Evolutionary conservation across 2,797 vertebrate genomes (phyloP), one percentile per base, ranked within the genome.

Genomic region (Galaxias olidus): DNA sequence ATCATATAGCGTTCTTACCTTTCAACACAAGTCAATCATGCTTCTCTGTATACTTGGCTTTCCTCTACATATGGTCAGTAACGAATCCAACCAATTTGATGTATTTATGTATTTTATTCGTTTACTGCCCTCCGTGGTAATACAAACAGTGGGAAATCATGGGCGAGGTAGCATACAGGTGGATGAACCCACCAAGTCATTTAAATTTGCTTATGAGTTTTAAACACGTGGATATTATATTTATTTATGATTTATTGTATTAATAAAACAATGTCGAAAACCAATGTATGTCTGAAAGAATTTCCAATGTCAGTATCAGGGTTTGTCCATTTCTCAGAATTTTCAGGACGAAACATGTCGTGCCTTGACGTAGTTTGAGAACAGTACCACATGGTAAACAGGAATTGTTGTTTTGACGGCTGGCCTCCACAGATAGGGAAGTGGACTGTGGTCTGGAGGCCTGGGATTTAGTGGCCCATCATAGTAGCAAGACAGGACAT

Each of bases 401-500:
- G 87, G 86, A 92, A 77, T 60, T 70, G 71, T 68, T 66, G 60
- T 54, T 78, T 73, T 69, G 68, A 71, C 9, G 71, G 51, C 48
- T 66, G 53, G 30, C 3, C 12, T 49, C 75, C 63, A 69, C 62
- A 40, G 1, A 43, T n/a, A 42, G 53, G 66, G 59, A 68, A 66
- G 65, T 65, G 63, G 71, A 67, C 64, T 44, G 18, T 59, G 53
- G 14, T 71, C 65, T 59, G 70, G 66, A 66, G 66, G 69, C 72
- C 44, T n/a, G 10, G 48, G 11, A 51, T 56, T 65, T 78, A 61
- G 48, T 54, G 11, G 65, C 55, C 75, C 75, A 79, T 80, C 77
- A 77, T 84, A 53, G 73, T 78, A 52, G 46, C 55, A 49, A 41
- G 61, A 74, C 60, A 87, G 88, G 87, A 91, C 80, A 68, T 88